Percentiles rank a stretch among this genome's conserved stretches.
phyloP scores from a whole-genome alignment of 2,888 invertebrate species.

The Xanthia icteritia region DNA sequence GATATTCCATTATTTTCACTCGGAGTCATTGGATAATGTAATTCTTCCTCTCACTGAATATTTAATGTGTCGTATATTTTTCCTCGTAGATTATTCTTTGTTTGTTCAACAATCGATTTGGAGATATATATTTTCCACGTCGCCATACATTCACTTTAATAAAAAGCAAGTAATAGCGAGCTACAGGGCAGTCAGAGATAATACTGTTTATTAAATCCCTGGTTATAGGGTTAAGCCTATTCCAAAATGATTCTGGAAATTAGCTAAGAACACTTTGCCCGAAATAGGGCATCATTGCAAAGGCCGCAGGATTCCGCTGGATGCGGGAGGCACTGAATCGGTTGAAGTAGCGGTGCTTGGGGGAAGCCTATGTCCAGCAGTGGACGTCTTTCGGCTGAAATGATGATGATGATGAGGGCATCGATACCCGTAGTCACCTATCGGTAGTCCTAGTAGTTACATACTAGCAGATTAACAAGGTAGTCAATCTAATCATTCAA shows the following conservation, averaged over 20 bases:
- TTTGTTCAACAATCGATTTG: neutral
- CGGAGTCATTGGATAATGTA: neutral
- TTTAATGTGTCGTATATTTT: constrained; percentile 1
- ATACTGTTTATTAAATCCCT: neutral
- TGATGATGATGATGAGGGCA: too few species aligned
- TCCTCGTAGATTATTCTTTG: neutral
- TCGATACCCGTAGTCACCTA: neutral
- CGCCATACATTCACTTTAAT: neutral
- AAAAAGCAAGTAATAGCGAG: neutral
- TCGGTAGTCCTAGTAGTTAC: neutral
- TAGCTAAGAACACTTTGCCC: neutral
- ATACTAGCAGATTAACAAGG: too few species aligned
- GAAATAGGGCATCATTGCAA: too few species aligned
- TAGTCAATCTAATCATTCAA: neutral
- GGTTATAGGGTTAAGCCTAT: neutral
- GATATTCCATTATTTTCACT: constrained; percentile 7
- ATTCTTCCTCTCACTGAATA: neutral
- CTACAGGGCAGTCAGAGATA: neutral
- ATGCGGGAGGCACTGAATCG: too few species aligned
- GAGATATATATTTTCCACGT: neutral
- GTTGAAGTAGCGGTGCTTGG: too few species aligned
- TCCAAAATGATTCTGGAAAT: neutral
- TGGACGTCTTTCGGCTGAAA: too few species aligned
- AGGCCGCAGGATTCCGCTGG: too few species aligned
- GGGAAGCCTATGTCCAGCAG: too few species aligned